Conservation (phyloP, 2,888 invertebrate genomes). For the Agrypnus murinus region DNA sequence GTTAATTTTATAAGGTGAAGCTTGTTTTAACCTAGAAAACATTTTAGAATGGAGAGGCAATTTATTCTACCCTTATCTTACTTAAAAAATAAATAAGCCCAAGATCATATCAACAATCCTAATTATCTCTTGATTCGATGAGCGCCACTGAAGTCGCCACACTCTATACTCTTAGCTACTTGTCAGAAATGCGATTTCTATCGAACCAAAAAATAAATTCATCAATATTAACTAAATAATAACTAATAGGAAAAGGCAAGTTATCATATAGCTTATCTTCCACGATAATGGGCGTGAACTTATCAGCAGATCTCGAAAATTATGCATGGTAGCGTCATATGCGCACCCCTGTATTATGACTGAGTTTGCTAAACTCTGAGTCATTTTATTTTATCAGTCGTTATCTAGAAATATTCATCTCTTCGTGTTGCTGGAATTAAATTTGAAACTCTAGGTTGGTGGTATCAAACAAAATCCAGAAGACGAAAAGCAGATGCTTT, state of each 20-base stretch:
- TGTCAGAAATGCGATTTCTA: too few relatives aligned
- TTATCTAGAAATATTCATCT: conserved; percentile 18
- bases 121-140: too few relatives aligned
- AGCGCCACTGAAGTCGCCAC: too few relatives aligned
- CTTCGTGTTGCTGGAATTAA: not conserved
- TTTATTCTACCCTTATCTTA: too few relatives aligned
- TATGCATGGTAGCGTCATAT: conserved; percentile 14
- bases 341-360: conserved; percentile 11
- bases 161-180: too few relatives aligned
- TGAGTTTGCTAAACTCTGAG: conserved; percentile 22
- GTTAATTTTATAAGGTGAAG: not conserved
- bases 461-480: too few relatives aligned
- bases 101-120: too few relatives aligned
- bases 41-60: too few relatives aligned
- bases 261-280: not conserved
- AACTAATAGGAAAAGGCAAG: not conserved
- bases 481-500: too few relatives aligned
- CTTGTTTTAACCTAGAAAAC: not conserved
- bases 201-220: not conserved
- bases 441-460: conserved; percentile 1
- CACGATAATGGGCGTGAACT: conserved; percentile 8
- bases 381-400: not conserved
- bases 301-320: not conserved
- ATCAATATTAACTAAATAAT: too few relatives aligned
- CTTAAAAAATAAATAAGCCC: too few relatives aligned